Evolutionary conservation across 2,113 vertebrate species (phyloP).

Genomic region (Saguinus midas): DNA sequence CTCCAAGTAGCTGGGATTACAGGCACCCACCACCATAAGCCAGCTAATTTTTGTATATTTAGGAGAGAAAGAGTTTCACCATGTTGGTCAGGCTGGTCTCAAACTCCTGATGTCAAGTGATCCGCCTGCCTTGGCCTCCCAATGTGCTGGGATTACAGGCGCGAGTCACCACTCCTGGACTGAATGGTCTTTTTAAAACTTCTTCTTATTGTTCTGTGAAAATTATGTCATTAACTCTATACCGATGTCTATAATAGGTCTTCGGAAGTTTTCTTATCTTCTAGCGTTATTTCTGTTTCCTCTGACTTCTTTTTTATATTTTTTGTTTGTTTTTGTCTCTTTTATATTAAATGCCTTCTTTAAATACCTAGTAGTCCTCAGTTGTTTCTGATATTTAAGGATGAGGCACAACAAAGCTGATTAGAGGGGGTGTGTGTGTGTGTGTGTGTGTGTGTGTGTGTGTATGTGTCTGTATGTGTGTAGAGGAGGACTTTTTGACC

Average conservation of each 20-base stretch:
- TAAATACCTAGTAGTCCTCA: not conserved
- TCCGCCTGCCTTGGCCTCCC: no score
- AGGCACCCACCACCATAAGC: no score
- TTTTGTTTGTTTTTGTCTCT: not conserved
- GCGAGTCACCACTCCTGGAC: no score
- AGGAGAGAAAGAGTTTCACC: no score
- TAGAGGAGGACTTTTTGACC: not conserved
- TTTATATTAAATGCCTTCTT: constrained; percentile 2
- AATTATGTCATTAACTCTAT: not conserved
- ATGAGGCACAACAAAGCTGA: not conserved
- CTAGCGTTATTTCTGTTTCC: not conserved
- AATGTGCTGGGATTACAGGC: no score
- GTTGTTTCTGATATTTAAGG: not conserved
- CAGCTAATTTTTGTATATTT: no score
- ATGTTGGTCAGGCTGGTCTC: no score
- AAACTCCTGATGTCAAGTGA: no score
- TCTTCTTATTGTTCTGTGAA: not conserved
- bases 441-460: not conserved
- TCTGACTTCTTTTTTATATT: not conserved
- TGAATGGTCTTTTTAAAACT: not conserved
- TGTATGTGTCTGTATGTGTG: not conserved
- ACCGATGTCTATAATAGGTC: not conserved
- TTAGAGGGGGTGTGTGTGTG: not conserved
- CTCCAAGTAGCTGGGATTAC: no score
- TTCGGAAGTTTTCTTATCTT: not conserved